Base-by-base conservation (phyloP, 1,140 invertebrate genomes). In the Drosophila ohnishii region DNA sequence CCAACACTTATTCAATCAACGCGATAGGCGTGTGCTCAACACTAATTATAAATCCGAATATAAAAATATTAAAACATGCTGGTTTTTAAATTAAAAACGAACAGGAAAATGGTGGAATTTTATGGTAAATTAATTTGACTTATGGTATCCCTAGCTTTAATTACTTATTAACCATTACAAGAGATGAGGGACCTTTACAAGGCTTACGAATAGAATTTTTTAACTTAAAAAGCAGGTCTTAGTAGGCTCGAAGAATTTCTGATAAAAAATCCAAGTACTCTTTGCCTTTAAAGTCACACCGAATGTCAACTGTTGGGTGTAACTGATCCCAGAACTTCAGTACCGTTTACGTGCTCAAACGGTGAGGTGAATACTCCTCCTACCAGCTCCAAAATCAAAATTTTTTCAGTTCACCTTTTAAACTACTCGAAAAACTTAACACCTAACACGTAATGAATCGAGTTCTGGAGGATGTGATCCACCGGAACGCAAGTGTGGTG, bases 391-490 rank as follows among this genome's bases (percentile, higher is more conserved):
- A 47, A 48, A 30, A 35, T n/a, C 19, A 5, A 14, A 40, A 35
- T 34, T 37, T 0, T 37, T 11, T 6, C n/a, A 22, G 13, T 45
- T 53, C 19, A 55, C 34, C 5, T 25, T 37, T 55, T 3, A 14
- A 13, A 14, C 2, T 3, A 25, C 7, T 22, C 42, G 13, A 19
- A 8, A 6, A 3, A 25, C 40, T 10, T 9, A 2, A 22, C 9
- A 30, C 22, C 13, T 13, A 16, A 11, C 1, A n/a, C 19, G 30
- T 42, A 22, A 86, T 86, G 82, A 86, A 88, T 65, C 84, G 84
- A 0, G 14, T 71, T 28, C 48, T 91, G 37, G 90, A 91, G 30
- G 60, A 76, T n/a, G 67, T 91, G 5, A 85, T 91, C 13, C 70
- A 51, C 0, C 48, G 37, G 37, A 77, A 90, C 34, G 34, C 47